Base-by-base conservation (phyloP, 2,888 invertebrate species). In the Argyra leucocephala region DNA sequence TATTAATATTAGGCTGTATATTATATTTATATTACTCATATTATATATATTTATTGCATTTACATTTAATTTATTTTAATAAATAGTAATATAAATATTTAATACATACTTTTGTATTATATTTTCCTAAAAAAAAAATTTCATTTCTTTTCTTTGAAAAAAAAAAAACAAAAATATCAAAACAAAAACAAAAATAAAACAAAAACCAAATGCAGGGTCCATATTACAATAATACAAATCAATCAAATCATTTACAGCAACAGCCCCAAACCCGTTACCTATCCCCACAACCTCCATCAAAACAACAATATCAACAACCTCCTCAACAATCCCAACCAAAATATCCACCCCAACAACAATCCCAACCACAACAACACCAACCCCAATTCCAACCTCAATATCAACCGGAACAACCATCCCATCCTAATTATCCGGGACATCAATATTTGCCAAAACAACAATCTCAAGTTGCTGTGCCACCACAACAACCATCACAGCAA, bases 361-460 rank as follows among this genome's bases (percentile, higher is more conserved):
- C 57, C 10, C 63, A 66, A 66, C 61, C 59, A 37, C 61, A 12
- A 24, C 22, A 63, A n/a, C 65, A 68, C 62, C 67, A 62, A 62
- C 57, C n/a, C 31, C 22, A 62, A 66, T 58, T 9, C 10, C 63
- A 65, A 62, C 63, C 48, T 22, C 65, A 67, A 64, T 21, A 62
- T 21, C 64, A 67, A 58, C 64, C 64, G n/a, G 58, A 26, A 18
- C 48, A 60, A 22, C 66, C 22, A 63, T 31, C 57, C 15, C 62
- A 61, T 15, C 63, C 26, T 24, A 26, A 26, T 6, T 37, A 10
- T 12, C 37, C 31, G 6, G 31, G 31, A 7, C 65, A 67, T 12
- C 67, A 67, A 65, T 23, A 64, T 61, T 61, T 61, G 36, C 66
- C 70, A 57, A 69, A 71, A 61, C 68, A 71, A 68, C 68, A 61